Conservation (phyloP, 2,797 vertebrate genomes). For the Zalophus californianus region DNA sequence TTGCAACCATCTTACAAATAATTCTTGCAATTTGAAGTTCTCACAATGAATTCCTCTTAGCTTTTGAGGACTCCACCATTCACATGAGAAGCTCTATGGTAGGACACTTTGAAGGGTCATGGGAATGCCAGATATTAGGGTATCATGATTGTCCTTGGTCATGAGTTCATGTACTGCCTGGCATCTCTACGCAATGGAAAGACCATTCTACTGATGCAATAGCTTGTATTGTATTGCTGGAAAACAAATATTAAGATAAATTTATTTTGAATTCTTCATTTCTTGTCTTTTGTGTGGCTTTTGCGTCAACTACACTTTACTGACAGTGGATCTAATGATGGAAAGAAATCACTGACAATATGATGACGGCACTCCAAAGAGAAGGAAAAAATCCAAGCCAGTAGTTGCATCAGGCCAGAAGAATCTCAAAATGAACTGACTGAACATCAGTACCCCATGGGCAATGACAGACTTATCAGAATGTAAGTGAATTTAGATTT, state of each 20-base stretch:
- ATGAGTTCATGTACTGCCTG: not conserved
- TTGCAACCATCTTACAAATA: not conserved
- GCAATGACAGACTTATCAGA: not conserved
- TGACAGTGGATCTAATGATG: not conserved
- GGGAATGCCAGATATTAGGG: not conserved
- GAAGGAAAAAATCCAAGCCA: not conserved
- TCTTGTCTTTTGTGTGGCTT: not conserved
- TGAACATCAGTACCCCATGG: not conserved
- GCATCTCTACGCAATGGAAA: not conserved
- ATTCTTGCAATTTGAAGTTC: not conserved
- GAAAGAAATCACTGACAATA: not conserved
- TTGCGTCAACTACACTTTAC: not conserved
- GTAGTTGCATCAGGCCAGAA: not conserved
- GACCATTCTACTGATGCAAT: not conserved
- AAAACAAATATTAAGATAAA: not conserved
- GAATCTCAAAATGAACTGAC: not conserved
- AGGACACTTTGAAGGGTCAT: not conserved
- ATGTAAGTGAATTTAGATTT: not conserved
- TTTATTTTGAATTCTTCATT: not conserved
- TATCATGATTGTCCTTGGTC: not conserved
- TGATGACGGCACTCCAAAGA: not conserved
- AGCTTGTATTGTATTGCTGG: not conserved
- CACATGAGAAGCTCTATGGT: not conserved
- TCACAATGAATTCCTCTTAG: not conserved
- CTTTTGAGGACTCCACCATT: not conserved